phyloP scores from a whole-genome alignment of 2,797 vertebrate species.

The Characodon lateralis region DNA sequence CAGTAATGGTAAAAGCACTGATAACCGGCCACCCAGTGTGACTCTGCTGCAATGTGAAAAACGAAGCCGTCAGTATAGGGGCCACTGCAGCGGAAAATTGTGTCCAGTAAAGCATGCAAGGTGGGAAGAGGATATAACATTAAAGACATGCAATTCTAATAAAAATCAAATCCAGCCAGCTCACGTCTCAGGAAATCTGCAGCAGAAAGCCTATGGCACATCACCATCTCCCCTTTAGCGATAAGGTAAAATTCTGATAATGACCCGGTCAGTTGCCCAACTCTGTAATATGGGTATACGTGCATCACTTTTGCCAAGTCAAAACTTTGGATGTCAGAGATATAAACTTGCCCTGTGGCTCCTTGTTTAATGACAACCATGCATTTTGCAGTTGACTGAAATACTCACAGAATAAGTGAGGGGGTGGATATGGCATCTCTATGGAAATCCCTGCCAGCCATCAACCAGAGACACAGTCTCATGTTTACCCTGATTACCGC shows the following conservation, averaged over 20 bases:
- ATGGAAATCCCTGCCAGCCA: constrained; percentile 36
- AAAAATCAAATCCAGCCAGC: constrained; percentile 79
- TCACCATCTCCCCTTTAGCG: constrained; percentile 29
- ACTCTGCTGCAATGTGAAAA: constrained; percentile 63
- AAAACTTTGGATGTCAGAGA: constrained; percentile 8
- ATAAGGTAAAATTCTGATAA: constrained; percentile 54
- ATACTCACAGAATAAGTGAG: no score
- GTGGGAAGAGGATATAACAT: constrained; percentile 75
- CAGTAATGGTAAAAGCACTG: constrained; percentile 62
- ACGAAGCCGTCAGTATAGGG: constrained; percentile 66
- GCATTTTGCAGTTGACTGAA: constrained; percentile 20
- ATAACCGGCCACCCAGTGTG: constrained; percentile 68
- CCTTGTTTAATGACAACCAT: constrained; percentile 11
- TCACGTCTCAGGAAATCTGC: constrained; percentile 39
- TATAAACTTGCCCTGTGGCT: background rate
- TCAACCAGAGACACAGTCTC: constrained; percentile 35
- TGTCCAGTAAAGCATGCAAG: constrained; percentile 80
- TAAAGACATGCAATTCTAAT: constrained; percentile 81
- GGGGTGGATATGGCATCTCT: no score
- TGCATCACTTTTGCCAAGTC: constrained; percentile 3
- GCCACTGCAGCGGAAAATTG: constrained; percentile 79
- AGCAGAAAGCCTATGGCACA: constrained; percentile 38
- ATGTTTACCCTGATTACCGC: constrained; percentile 44
- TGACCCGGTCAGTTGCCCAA: constrained; percentile 20
- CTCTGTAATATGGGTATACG: background rate